These are phyloP conservation scores for Nysson spinosus DNA, from an alignment of 2,888 invertebrate genomes.

Conservation along the genomic window DNA sequence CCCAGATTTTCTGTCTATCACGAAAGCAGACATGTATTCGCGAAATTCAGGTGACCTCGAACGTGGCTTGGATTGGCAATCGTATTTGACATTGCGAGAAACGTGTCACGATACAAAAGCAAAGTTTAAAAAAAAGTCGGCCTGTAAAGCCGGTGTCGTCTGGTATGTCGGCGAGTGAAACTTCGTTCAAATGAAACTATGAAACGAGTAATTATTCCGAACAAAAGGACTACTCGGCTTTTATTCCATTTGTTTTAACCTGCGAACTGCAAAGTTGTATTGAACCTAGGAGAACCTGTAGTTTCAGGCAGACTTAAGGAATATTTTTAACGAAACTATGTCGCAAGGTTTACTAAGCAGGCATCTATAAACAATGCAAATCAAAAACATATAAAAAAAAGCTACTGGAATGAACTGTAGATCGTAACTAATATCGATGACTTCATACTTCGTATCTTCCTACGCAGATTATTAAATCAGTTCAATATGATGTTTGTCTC, in stretches of 20 bases:
- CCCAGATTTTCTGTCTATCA: constrained; percentile 6
- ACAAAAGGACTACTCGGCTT: too few relatives aligned
- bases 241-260: too few relatives aligned
- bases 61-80: constrained; percentile 39
- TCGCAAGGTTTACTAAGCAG: not conserved
- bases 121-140: constrained; percentile 3
- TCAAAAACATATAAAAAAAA: not conserved
- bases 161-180: too few relatives aligned
- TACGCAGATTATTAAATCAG: constrained; percentile 8
- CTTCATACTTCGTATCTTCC: constrained; percentile 16
- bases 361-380: not conserved
- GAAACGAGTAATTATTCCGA: too few relatives aligned
- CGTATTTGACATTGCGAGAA: constrained; percentile 38
- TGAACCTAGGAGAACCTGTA: too few relatives aligned
- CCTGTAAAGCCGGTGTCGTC: not conserved
- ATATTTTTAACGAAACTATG: too few relatives aligned
- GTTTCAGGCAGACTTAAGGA: too few relatives aligned
- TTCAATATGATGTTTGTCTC: constrained; percentile 3
- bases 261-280: too few relatives aligned
- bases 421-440: constrained; percentile 22
- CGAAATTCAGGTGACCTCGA: constrained; percentile 53
- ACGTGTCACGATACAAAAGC: constrained; percentile 25
- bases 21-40: constrained; percentile 12
- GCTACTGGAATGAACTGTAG: constrained; percentile 3
- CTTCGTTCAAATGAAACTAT: too few relatives aligned